phyloP scores from a whole-genome alignment of 1,140 invertebrate species.

The Penaeus indicus region DNA sequence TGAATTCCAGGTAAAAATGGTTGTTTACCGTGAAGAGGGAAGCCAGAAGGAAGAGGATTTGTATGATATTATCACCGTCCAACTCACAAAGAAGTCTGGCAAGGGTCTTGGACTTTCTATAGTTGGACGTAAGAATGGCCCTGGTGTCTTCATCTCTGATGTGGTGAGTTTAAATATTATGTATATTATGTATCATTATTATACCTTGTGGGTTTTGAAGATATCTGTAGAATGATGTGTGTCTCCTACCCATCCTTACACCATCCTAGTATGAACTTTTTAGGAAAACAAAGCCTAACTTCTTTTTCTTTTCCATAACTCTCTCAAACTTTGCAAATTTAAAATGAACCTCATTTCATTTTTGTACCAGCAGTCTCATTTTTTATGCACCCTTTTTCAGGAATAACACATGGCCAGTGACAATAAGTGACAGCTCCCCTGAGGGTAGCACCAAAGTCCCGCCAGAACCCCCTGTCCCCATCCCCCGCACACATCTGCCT shows the following conservation, averaged over 20 bases:
- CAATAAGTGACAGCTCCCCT: conserved; percentile 57
- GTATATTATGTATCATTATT: too few relatives aligned
- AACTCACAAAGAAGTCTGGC: conserved; percentile 91
- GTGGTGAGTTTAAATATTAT: conserved; percentile 85
- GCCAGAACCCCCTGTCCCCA: conserved; percentile 52
- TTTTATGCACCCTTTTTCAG: conserved; percentile 11
- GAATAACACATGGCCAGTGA: conserved; percentile 64
- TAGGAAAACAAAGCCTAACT: too few relatives aligned
- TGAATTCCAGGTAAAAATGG: conserved; percentile 82
- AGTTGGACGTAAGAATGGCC: conserved; percentile 86
- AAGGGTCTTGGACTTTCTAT: conserved; percentile 93
- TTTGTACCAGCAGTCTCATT: not conserved
- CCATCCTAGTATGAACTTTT: too few relatives aligned
- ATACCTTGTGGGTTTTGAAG: not conserved
- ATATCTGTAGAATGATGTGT: not conserved
- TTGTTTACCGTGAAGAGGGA: conserved; percentile 88
- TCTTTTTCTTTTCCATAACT: too few relatives aligned
- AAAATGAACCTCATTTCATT: too few relatives aligned
- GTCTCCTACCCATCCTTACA: not conserved
- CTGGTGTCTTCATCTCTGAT: conserved; percentile 94
- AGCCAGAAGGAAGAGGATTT: conserved; percentile 77
- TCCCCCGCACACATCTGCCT: conserved; percentile 48
- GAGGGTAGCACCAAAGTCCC: conserved; percentile 40
- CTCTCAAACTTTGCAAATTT: too few relatives aligned
- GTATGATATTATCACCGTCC: conserved; percentile 88